Percentiles rank a stretch among this genome's conserved stretches.
phyloP scores from a whole-genome alignment of 2,113 vertebrate species.

The Pristiophorus japonicus region DNA sequence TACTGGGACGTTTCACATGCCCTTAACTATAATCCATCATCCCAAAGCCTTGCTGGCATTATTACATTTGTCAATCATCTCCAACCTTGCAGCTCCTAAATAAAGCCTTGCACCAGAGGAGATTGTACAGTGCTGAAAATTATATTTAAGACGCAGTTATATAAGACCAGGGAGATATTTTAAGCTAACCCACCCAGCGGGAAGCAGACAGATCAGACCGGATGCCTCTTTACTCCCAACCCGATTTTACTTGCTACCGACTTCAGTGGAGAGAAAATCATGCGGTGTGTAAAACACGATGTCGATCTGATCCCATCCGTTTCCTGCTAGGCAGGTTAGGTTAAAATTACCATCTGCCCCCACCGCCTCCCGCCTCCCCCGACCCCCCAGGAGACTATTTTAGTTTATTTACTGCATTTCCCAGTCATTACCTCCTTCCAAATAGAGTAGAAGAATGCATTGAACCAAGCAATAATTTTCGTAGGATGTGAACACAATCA shows the following conservation, averaged over 20 bases:
- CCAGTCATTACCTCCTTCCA: neutral
- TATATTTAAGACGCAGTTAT: neutral
- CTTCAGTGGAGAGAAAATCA: neutral
- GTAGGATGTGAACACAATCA: neutral
- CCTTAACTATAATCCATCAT: conserved; percentile 28
- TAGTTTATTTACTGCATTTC: neutral
- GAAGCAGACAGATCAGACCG: neutral
- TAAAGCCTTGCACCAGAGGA: neutral
- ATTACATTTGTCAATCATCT: neutral
- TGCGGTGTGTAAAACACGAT: neutral
- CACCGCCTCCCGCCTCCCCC: too few species aligned
- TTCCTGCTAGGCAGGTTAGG: neutral
- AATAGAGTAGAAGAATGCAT: neutral
- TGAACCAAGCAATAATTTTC: neutral
- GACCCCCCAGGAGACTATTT: neutral
- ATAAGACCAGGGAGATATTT: neutral
- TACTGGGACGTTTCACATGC: neutral
- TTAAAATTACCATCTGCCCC: neutral
- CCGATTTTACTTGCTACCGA: neutral
- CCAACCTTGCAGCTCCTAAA: neutral
- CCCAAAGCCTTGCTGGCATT: neutral
- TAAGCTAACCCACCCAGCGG: neutral
- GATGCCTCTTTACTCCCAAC: too few species aligned
- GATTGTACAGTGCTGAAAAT: neutral
- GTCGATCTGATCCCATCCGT: neutral